Conservation (phyloP, 2,888 invertebrate genomes). For the Nymphalis c-album region DNA sequence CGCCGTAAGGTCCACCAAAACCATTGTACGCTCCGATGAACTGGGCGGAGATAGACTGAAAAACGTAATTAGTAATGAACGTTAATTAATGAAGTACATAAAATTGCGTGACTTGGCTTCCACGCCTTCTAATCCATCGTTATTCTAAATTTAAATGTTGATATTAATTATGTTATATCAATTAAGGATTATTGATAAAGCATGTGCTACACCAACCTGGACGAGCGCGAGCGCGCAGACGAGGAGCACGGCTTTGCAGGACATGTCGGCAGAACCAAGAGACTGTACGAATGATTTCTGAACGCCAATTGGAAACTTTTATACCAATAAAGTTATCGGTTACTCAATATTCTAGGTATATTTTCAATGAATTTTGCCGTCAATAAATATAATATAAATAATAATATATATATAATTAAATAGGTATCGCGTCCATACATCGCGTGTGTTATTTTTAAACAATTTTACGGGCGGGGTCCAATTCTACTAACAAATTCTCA, state of each 20-base stretch:
- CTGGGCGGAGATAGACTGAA: slow-evolving; percentile 35
- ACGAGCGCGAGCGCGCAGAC: slow-evolving; percentile 14
- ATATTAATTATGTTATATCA: no score
- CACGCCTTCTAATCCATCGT: no score
- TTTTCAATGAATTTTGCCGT: no score
- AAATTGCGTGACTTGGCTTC: background rate
- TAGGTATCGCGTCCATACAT: no score
- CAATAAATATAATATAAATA: no score
- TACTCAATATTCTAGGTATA: background rate
- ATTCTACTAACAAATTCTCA: no score
- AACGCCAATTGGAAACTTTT: background rate
- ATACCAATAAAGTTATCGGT: slow-evolving; percentile 17
- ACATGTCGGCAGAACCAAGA: background rate
- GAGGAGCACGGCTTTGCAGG: background rate
- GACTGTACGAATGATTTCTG: slow-evolving; percentile 13
- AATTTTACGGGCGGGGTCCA: no score
- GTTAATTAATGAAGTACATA: background rate
- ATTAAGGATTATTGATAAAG: no score
- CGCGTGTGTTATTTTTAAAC: no score
- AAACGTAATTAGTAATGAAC: background rate
- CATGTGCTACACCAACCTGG: slow-evolving; percentile 3
- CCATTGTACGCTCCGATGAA: slow-evolving; percentile 20
- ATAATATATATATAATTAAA: no score
- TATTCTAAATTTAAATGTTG: no score
- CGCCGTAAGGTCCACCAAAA: background rate